Conservation (phyloP, 2,113 vertebrate genomes). For the Leuciscus idus region DNA sequence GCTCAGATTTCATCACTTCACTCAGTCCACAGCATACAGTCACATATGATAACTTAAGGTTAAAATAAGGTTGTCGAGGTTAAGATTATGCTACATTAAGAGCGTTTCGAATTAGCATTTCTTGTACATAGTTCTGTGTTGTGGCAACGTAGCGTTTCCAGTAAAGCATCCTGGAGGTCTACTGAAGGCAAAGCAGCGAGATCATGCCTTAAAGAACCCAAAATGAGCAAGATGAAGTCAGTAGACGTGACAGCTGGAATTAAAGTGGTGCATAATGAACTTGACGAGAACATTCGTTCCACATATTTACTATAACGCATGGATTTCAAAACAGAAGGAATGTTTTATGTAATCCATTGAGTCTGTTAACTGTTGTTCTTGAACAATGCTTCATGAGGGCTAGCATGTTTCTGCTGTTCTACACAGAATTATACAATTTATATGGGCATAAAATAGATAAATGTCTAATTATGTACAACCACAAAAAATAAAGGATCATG, state of each 20-base stretch:
- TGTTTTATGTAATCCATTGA: conserved; percentile 73
- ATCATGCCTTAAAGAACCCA: conserved; percentile 56
- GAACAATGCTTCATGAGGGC: conserved; percentile 79
- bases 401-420: conserved; percentile 81
- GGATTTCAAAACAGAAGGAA: conserved; percentile 71
- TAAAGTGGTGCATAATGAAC: conserved; percentile 27
- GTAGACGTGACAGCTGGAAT: conserved; percentile 31
- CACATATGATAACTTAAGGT: not conserved
- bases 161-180: conserved; percentile 32
- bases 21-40: not conserved
- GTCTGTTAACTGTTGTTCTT: conserved; percentile 75
- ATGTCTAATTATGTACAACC: conserved; percentile 77
- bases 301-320: conserved; percentile 74
- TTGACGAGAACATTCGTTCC: conserved; percentile 66
- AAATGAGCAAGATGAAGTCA: conserved; percentile 40
- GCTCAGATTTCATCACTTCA: not conserved
- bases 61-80: not conserved
- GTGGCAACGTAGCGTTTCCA: conserved; percentile 51
- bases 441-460: conserved; percentile 71
- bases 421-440: conserved; percentile 75
- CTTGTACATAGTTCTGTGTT: conserved; percentile 56
- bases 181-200: conserved; percentile 32
- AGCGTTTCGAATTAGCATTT: conserved; percentile 36
- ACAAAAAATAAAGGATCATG: conserved; percentile 72
- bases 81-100: conserved; percentile 14